Evolutionary conservation across 2,797 vertebrate species (phyloP), one percentile per base, ranked within the genome.

Genomic region (Brachymystax lenok): DNA sequence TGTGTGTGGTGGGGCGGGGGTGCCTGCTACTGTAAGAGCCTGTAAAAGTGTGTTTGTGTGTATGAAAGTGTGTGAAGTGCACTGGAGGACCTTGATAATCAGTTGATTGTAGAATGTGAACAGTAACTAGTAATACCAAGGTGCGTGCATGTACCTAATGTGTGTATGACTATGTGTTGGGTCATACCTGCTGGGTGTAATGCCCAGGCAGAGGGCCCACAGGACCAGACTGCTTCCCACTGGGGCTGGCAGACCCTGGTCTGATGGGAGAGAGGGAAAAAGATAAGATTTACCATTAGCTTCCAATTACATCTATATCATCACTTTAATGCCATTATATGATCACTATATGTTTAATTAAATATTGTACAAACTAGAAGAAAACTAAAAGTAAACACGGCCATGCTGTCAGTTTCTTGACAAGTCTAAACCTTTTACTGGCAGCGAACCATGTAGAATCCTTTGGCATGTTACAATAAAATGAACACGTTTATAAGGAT

Each of bases 191-290:
- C 71, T 97, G 98, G 75, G 96, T 88, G 84, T 96, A 99, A 93
- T 98, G 98, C 92, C 96, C 94, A 77, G 96, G 96, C 40, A 46
- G 40, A 46, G 40, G 40, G 40, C 40, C 40, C 79, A 98, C 90
- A 56, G 92, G 89, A 93, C 96, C 97, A 74, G 97, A 95, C 0
- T 95, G 89, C 87, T 99, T 99, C 84, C 98, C 97, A 79, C 96
- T 98, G 85, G 97, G 98, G 89, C 98, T 99, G 88, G 97, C 96
- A 91, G 98, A 99, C 80, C 97, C 96, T 89, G 98, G 98, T 91
- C 98, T 99, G 81, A 74, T 50, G 28, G 1, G 3, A 73, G 12
- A 74, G n/a, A 13, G 10, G 40, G 40, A 46, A 12, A 46, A 0
- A 16, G 16, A 80, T 13, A 52, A 52, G 10, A 27, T 2, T 21